phyloP scores from a whole-genome alignment of 2,888 invertebrate species.

The Apocheima hispidaria region DNA sequence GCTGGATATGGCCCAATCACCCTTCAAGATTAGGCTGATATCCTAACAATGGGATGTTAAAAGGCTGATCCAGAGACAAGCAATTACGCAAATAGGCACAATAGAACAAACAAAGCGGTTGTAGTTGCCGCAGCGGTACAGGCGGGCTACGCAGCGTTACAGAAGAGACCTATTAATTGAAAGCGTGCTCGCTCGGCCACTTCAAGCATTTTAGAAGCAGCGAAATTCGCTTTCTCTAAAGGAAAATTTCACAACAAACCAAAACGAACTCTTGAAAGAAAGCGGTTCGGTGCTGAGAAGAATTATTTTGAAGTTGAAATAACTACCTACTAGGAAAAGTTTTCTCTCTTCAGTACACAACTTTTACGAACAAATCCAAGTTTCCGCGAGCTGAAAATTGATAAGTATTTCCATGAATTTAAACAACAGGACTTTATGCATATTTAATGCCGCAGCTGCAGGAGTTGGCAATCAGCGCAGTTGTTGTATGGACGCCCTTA shows the following conservation, averaged over 20 bases:
- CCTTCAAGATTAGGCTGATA: too few species aligned
- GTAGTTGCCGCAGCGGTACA: slow-evolving; percentile 9
- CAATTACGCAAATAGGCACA: slow-evolving; percentile 20
- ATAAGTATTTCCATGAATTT: slow-evolving; percentile 60
- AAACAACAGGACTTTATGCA: slow-evolving; percentile 43
- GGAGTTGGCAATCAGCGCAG: neutral
- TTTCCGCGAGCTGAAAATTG: slow-evolving; percentile 65
- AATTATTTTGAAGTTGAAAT: slow-evolving; percentile 69
- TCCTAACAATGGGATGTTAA: too few species aligned
- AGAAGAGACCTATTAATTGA: slow-evolving; percentile 12
- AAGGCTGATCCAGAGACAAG: neutral
- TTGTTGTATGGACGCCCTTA: neutral
- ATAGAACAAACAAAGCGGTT: slow-evolving; percentile 16
- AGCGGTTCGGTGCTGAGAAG: slow-evolving; percentile 51
- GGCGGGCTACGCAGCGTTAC: too few species aligned
- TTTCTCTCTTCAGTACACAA: slow-evolving; percentile 59
- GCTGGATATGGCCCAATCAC: too few species aligned
- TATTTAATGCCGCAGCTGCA: slow-evolving; percentile 31
- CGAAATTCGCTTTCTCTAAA: slow-evolving; percentile 48
- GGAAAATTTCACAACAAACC: slow-evolving; percentile 54
- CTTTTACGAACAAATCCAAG: slow-evolving; percentile 68
- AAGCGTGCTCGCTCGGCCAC: slow-evolving; percentile 28
- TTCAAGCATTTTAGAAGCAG: slow-evolving; percentile 34
- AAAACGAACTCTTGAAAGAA: slow-evolving; percentile 63
- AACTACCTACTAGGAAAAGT: slow-evolving; percentile 64